phyloP scores from a whole-genome alignment of 1,140 invertebrate species.

The Drosophila aff. region DNA sequence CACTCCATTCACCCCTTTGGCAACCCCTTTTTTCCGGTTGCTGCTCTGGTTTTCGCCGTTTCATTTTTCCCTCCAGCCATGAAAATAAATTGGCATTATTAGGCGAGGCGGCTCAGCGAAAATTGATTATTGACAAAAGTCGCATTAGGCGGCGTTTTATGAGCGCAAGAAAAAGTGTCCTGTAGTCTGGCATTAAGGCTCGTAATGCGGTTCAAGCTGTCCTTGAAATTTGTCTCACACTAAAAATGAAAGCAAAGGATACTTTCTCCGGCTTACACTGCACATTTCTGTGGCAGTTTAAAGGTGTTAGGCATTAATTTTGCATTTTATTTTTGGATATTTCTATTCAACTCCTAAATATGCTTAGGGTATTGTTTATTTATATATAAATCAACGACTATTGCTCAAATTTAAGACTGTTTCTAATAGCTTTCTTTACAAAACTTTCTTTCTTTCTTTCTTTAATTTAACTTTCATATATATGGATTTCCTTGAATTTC shows the following conservation, averaged over 20 bases:
- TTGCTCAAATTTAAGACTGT: neutral
- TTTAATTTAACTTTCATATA: neutral
- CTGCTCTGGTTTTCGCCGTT: conserved; percentile 10
- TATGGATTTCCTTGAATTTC: neutral
- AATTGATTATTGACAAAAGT: conserved; percentile 79
- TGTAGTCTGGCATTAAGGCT: conserved; percentile 45
- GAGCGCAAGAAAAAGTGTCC: conserved; percentile 36
- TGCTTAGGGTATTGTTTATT: no score
- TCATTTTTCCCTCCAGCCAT: conserved; percentile 12
- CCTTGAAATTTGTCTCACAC: no score
- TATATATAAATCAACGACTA: no score
- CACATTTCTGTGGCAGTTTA: neutral
- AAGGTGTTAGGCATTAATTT: neutral
- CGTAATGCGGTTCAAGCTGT: conserved; percentile 68
- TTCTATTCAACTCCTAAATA: neutral
- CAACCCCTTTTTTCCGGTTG: conserved; percentile 47
- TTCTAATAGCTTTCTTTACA: neutral
- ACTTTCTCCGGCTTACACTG: neutral
- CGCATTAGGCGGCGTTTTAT: conserved; percentile 76
- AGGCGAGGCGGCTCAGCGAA: conserved; percentile 65
- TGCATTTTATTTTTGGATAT: neutral
- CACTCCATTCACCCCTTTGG: conserved; percentile 11
- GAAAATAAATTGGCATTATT: conserved; percentile 81
- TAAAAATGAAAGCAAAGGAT: conserved; percentile 6
- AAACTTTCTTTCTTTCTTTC: no score